Conservation (phyloP, 2,797 vertebrate genomes). For the Cirrhinus molitorella region DNA sequence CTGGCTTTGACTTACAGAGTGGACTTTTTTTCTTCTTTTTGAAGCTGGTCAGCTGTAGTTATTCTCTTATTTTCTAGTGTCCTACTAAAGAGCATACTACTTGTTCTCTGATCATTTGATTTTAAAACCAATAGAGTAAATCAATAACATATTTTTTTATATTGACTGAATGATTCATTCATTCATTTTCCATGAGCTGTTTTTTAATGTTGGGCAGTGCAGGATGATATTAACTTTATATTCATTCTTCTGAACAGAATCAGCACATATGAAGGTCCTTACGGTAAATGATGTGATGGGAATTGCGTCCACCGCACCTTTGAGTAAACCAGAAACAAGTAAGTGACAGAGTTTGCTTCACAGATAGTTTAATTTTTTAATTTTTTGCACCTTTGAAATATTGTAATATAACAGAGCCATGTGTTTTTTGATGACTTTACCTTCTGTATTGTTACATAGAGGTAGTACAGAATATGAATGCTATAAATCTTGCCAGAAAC, state of each 20-base stretch:
- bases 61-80: background rate
- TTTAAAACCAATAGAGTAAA: background rate
- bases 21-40: background rate
- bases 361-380: too few relatives aligned
- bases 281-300: conserved; percentile 65
- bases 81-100: background rate
- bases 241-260: conserved; percentile 69
- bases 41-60: background rate
- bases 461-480: background rate
- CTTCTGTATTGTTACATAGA: background rate
- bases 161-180: background rate
- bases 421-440: background rate
- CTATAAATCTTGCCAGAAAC: background rate
- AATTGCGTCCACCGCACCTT: conserved; percentile 75
- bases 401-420: background rate
- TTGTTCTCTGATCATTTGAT: background rate
- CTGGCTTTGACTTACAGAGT: background rate
- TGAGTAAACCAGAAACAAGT: conserved; percentile 83
- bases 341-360: conserved; percentile 65
- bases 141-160: background rate
- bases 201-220: background rate
- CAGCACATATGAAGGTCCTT: conserved; percentile 63
- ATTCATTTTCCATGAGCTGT: background rate
- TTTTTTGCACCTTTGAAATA: background rate
- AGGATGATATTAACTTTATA: background rate